These are phyloP conservation scores for Urosaurus nigricauda DNA, from an alignment of 2,797 vertebrate species.

Conservation along the genomic window DNA sequence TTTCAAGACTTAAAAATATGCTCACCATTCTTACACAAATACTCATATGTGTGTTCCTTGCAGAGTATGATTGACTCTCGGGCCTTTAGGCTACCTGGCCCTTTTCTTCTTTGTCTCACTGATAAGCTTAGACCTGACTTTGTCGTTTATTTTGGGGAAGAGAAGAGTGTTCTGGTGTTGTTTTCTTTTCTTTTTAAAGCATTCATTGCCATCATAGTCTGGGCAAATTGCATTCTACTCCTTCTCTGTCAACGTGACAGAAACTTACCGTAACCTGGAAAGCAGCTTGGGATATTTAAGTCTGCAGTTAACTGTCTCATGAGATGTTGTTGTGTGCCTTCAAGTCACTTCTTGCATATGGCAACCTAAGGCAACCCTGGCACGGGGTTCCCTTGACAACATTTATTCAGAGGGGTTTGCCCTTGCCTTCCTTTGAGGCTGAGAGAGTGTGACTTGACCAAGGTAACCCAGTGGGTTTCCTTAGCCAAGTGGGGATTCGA, in stretches of 20 bases:
- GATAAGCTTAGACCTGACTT: slow-evolving; percentile 74
- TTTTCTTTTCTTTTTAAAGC: slow-evolving; percentile 51
- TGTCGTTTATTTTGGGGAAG: slow-evolving; percentile 52
- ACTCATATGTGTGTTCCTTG: slow-evolving; percentile 23
- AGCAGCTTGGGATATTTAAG: slow-evolving; percentile 77
- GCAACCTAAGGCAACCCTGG: too few species aligned
- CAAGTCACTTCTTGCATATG: too few species aligned
- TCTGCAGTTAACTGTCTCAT: slow-evolving; percentile 84
- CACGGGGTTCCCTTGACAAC: too few species aligned
- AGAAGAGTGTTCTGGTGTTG: neutral
- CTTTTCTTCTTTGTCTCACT: slow-evolving; percentile 47
- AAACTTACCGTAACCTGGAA: slow-evolving; percentile 82
- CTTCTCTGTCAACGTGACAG: slow-evolving; percentile 49
- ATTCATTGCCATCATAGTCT: slow-evolving; percentile 81
- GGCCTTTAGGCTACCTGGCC: slow-evolving; percentile 49
- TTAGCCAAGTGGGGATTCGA: too few species aligned
- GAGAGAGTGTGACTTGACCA: too few species aligned
- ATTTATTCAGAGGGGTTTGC: too few species aligned
- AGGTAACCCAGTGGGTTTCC: too few species aligned
- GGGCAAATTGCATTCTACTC: slow-evolving; percentile 89
- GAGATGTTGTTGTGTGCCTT: too few species aligned
- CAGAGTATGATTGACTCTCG: slow-evolving; percentile 21
- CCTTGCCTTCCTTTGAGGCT: too few species aligned
- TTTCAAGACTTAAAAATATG: neutral
- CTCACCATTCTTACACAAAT: neutral